Conservation (phyloP, 1,140 invertebrate species). For the Dendroctonus valens region DNA sequence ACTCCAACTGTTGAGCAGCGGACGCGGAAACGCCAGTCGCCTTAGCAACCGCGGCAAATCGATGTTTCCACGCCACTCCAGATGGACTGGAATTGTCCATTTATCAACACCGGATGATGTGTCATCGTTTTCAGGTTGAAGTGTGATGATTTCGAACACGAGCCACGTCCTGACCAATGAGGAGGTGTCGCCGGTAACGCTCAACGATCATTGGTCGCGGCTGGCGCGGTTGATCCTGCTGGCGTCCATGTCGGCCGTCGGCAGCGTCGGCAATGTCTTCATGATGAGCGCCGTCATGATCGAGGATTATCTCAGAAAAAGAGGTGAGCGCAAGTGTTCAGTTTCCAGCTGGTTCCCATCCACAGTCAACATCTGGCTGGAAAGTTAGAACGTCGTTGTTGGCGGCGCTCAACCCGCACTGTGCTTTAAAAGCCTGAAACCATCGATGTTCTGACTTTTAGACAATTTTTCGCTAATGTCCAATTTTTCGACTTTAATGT, state of each 20-base stretch:
- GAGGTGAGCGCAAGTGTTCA: slow-evolving; percentile 54
- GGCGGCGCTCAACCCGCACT: too few relatives aligned
- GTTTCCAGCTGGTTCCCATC: too few relatives aligned
- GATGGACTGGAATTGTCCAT: slow-evolving; percentile 1
- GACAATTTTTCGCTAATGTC: too few relatives aligned
- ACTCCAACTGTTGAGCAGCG: neutral
- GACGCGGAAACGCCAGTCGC: slow-evolving; percentile 4
- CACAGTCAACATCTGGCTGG: too few relatives aligned
- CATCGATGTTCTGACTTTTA: too few relatives aligned
- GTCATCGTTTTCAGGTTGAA: slow-evolving; percentile 8
- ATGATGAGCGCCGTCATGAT: slow-evolving; percentile 76
- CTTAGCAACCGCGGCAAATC: slow-evolving; percentile 15
- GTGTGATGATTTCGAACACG: slow-evolving; percentile 39
- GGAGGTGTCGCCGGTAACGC: slow-evolving; percentile 59
- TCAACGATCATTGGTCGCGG: slow-evolving; percentile 67
- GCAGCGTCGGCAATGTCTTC: slow-evolving; percentile 72
- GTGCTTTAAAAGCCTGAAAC: too few relatives aligned
- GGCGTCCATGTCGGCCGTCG: slow-evolving; percentile 63
- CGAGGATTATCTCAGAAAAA: slow-evolving; percentile 67
- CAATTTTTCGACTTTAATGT: too few relatives aligned
- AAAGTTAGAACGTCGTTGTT: too few relatives aligned
- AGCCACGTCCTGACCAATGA: slow-evolving; percentile 39
- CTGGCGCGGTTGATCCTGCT: slow-evolving; percentile 67
- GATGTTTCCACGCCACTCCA: slow-evolving; percentile 13
- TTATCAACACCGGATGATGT: neutral